phyloP scores from a whole-genome alignment of 2,888 invertebrate genomes.

The Phyllotreta cruciferae region DNA sequence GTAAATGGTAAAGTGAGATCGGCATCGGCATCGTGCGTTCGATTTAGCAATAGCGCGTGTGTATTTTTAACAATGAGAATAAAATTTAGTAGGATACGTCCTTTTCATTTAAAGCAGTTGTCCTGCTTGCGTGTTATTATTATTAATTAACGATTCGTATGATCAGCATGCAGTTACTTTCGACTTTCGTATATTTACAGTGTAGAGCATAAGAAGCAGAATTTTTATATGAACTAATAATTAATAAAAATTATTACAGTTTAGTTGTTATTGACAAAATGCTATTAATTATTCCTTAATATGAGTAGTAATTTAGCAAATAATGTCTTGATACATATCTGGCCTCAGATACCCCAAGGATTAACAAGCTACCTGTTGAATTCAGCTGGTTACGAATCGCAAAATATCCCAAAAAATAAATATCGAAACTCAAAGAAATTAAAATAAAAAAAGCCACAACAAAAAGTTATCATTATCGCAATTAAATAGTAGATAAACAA shows the following conservation, averaged over 20 bases:
- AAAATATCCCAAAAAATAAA: background rate
- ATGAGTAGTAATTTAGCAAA: too few species aligned
- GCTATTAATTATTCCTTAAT: too few species aligned
- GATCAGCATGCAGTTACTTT: too few species aligned
- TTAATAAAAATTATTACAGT: too few species aligned
- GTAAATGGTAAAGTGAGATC: slow-evolving; percentile 25
- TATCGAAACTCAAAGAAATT: too few species aligned
- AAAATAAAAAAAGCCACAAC: too few species aligned
- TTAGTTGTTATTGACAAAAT: too few species aligned
- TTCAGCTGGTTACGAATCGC: background rate
- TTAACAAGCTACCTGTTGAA: slow-evolving; percentile 11
- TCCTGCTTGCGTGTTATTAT: slow-evolving; percentile 1
- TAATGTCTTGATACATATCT: too few species aligned
- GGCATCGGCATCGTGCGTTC: slow-evolving; percentile 2
- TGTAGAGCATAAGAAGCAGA: too few species aligned
- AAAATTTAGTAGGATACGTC: too few species aligned
- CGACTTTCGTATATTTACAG: too few species aligned
- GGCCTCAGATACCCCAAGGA: background rate
- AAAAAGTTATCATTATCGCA: background rate
- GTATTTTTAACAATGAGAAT: slow-evolving; percentile 25
- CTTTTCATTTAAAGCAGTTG: background rate
- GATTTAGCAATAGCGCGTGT: slow-evolving; percentile 24
- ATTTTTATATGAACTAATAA: too few species aligned
- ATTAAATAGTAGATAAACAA: background rate
- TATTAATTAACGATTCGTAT: background rate